Percentiles rank a stretch among this genome's conserved stretches.
phyloP scores from a whole-genome alignment of 2,888 invertebrate species.

The Tipula helvola region DNA sequence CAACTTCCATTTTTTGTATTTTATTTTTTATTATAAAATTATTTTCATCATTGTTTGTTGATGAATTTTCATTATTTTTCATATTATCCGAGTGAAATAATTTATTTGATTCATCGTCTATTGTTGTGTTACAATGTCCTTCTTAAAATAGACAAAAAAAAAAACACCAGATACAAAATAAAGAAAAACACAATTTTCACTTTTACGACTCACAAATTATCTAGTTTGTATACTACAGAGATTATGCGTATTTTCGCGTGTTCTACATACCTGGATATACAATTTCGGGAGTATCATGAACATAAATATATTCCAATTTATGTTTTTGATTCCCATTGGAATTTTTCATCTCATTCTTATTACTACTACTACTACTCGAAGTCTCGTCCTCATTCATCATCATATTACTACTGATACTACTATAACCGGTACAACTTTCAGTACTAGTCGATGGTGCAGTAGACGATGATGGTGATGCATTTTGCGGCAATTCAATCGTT shows the following conservation, averaged over 20 bases:
- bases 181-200: not conserved
- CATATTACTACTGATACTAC: constrained; percentile 29
- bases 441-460: constrained; percentile 14
- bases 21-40: constrained; percentile 8
- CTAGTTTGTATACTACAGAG: not conserved
- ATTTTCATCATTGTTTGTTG: constrained; percentile 8
- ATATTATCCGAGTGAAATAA: not conserved
- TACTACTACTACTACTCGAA: not conserved
- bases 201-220: not conserved
- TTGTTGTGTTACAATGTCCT: constrained; percentile 5
- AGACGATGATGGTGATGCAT: constrained; percentile 15
- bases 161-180: not conserved
- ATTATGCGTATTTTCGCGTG: not conserved
- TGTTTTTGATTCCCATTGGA: not conserved
- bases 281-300: not conserved
- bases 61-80: constrained; percentile 1
- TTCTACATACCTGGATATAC: not conserved
- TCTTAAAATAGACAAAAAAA: not conserved
- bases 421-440: constrained; percentile 18
- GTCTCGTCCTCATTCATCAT: not conserved
- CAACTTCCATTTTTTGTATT: constrained; percentile 9
- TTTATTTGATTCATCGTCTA: not conserved
- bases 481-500: constrained; percentile 12
- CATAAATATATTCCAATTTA: constrained; percentile 6
- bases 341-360: not conserved